Percentiles rank a stretch among this genome's conserved stretches.
These are phyloP conservation scores for Cremastinae sp. DNA, from an alignment of 2,888 invertebrate genomes.

Conservation along the genomic window DNA sequence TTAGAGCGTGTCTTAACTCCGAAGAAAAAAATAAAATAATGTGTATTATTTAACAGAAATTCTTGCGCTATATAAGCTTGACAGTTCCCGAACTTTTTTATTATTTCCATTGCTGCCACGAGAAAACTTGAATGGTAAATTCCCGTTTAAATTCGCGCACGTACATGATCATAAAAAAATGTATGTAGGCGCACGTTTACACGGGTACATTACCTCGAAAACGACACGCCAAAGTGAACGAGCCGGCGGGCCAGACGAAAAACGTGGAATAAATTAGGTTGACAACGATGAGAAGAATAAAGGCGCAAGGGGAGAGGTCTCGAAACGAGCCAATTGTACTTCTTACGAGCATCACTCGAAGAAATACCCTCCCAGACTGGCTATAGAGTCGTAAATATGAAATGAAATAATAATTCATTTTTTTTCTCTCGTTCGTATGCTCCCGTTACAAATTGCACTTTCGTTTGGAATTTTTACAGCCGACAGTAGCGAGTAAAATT, in stretches of 20 bases:
- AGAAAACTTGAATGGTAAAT: slow-evolving; percentile 43
- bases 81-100: no score
- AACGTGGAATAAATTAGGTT: slow-evolving; percentile 52
- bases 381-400: not conserved
- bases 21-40: not conserved
- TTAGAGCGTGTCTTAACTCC: not conserved
- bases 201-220: not conserved
- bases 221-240: slow-evolving; percentile 24
- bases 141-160: slow-evolving; percentile 1
- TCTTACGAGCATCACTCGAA: slow-evolving; percentile 48
- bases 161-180: not conserved
- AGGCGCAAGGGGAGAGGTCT: not conserved
- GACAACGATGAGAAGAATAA: slow-evolving; percentile 30
- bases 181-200: slow-evolving; percentile 2
- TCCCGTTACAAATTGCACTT: not conserved
- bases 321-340: slow-evolving; percentile 41
- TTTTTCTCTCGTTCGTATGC: not conserved
- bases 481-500: not conserved
- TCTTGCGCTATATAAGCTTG: no score
- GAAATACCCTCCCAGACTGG: slow-evolving; percentile 8
- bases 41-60: not conserved
- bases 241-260: slow-evolving; percentile 34
- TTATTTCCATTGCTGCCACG: no score
- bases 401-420: not conserved
- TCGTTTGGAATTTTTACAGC: not conserved